Evolutionary conservation across 2,797 vertebrate species (phyloP).

Genomic region (Sebastolobus altivelis): DNA sequence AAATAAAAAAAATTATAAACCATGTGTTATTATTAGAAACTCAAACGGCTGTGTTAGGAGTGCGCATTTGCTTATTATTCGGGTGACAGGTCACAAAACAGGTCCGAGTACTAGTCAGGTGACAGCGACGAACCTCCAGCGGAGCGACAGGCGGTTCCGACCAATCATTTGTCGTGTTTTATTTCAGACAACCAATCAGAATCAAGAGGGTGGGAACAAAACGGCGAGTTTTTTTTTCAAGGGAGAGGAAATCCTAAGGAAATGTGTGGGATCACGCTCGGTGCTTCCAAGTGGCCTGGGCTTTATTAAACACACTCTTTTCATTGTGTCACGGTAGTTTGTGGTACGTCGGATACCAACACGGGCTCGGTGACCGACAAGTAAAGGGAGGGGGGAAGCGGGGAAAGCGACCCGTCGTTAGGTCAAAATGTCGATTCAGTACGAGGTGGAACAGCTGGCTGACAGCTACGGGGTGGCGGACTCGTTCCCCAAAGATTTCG

Average conservation of each 20-base stretch:
- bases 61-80: conserved; percentile 31
- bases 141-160: conserved; percentile 58
- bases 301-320: conserved; percentile 57
- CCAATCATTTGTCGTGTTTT: conserved; percentile 72
- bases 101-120: conserved; percentile 89
- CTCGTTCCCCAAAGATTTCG: conserved; percentile 98
- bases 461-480: conserved; percentile 93
- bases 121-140: conserved; percentile 77
- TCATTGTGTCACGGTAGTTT: conserved; percentile 12
- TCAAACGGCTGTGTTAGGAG: accelerated
- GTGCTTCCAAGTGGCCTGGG: conserved; percentile 57
- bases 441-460: conserved; percentile 90
- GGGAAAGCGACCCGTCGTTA: conserved; percentile 71
- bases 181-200: conserved; percentile 72
- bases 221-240: conserved; percentile 63
- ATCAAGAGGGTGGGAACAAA: conserved; percentile 60
- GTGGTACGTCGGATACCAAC: conserved; percentile 32
- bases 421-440: conserved; percentile 94
- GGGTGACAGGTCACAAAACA: conserved; percentile 82
- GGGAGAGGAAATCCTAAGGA: conserved; percentile 85
- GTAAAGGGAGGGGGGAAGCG: conserved; percentile 59
- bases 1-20: neutral
- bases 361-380: conserved; percentile 41
- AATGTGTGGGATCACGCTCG: conserved; percentile 77
- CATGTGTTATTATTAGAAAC: accelerated